Evolutionary conservation across 2,888 invertebrate genomes (phyloP).

Genomic region (Euspilapteryx auroguttella): DNA sequence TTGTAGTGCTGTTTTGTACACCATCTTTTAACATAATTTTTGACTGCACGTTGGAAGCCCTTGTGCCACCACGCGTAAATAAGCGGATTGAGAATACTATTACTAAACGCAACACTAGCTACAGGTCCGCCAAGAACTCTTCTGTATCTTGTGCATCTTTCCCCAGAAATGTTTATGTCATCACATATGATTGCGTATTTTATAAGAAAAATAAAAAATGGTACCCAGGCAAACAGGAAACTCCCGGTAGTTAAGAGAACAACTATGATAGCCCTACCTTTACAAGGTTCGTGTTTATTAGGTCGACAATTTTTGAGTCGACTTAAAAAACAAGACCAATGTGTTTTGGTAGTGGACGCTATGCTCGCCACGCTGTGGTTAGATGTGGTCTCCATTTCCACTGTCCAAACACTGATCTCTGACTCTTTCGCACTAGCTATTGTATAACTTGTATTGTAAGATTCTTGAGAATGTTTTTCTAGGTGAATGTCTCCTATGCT

Average conservation of each 20-base stretch:
- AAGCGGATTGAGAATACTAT: slow-evolving; percentile 65
- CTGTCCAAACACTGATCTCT: slow-evolving; percentile 24
- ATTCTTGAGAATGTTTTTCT: too few relatives aligned
- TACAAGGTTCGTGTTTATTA: slow-evolving; percentile 34
- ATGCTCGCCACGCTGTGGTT: too few relatives aligned
- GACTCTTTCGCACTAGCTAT: slow-evolving; percentile 16
- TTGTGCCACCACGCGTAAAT: slow-evolving; percentile 75
- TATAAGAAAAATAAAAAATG: slow-evolving; percentile 62
- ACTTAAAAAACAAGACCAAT: too few relatives aligned
- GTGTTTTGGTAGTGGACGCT: too few relatives aligned
- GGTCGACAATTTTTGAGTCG: too few relatives aligned
- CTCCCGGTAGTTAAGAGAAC: slow-evolving; percentile 64
- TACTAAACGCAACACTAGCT: slow-evolving; percentile 61
- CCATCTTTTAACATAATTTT: slow-evolving; percentile 20
- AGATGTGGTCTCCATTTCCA: slow-evolving; percentile 17
- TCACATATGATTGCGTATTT: too few relatives aligned
- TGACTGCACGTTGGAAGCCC: slow-evolving; percentile 59
- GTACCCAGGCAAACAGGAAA: slow-evolving; percentile 65
- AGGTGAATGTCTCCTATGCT: too few relatives aligned
- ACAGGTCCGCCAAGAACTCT: slow-evolving; percentile 63
- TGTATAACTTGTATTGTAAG: slow-evolving; percentile 10
- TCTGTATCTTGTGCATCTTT: too few relatives aligned
- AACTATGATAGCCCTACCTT: slow-evolving; percentile 65
- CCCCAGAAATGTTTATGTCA: too few relatives aligned
- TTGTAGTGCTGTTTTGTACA: background rate